phyloP scores from a whole-genome alignment of 2,888 invertebrate species.

The Cylloceria caligata region DNA sequence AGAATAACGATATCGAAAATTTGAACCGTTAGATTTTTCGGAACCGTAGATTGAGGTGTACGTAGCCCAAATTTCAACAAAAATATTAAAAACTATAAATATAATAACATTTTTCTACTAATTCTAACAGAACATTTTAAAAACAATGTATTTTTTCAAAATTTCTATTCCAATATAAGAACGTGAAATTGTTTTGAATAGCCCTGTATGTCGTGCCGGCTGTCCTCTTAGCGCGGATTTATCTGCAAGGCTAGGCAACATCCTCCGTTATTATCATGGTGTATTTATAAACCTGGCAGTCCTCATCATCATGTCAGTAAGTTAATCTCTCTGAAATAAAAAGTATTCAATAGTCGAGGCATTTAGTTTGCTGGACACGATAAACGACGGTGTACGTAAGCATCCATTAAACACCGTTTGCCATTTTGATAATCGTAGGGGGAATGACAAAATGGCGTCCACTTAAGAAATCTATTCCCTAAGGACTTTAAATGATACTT shows the following conservation, averaged over 20 bases:
- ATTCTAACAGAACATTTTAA: too few species aligned
- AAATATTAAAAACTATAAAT: too few species aligned
- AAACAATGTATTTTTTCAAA: too few species aligned
- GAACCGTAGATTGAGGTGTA: too few species aligned
- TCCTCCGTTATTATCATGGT: conserved; percentile 35
- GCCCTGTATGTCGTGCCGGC: conserved; percentile 7
- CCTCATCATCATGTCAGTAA: conserved; percentile 2
- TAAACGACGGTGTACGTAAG: background rate
- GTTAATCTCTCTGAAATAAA: conserved; percentile 11
- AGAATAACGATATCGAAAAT: too few species aligned
- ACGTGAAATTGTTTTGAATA: background rate
- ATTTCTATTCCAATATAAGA: too few species aligned
- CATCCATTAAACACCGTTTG: background rate
- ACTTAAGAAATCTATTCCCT: background rate
- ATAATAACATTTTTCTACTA: too few species aligned
- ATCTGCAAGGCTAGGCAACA: conserved; percentile 26
- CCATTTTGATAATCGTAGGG: conserved; percentile 30
- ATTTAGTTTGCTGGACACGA: conserved; percentile 24
- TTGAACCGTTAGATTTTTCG: too few species aligned
- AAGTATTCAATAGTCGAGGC: conserved; percentile 3
- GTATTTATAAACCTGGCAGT: conserved; percentile 6
- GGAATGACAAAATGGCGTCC: conserved; percentile 33
- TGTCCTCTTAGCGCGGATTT: conserved; percentile 4
- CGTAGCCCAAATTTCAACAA: too few species aligned
- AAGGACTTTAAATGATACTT: background rate